phyloP scores from a whole-genome alignment of 2,888 invertebrate genomes.

The Neocrepidodera transversa region DNA sequence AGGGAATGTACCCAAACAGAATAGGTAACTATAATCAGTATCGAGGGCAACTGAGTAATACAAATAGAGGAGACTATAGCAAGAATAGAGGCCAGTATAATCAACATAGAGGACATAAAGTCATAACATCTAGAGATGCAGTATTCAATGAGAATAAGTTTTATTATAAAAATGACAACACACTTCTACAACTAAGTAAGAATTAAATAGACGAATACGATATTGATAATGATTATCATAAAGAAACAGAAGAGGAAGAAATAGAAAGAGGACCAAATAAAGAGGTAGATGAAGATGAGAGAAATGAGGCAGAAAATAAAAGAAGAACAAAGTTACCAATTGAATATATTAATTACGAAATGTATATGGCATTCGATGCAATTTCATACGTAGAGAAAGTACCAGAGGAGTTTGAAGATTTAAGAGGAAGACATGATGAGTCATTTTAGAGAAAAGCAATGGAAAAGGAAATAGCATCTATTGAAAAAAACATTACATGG shows the following conservation, averaged over 20 bases:
- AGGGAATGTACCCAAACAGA: too few relatives aligned
- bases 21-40: too few relatives aligned
- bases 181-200: constrained; percentile 4
- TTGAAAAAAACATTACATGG: constrained; percentile 40
- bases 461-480: constrained; percentile 36
- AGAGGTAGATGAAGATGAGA: constrained; percentile 10
- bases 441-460: constrained; percentile 34
- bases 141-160: constrained; percentile 31
- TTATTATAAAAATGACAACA: constrained; percentile 19
- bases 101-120: constrained; percentile 2
- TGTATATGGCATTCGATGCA: constrained; percentile 40
- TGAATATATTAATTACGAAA: constrained; percentile 35
- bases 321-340: constrained; percentile 24
- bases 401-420: constrained; percentile 29
- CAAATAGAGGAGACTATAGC: too few relatives aligned
- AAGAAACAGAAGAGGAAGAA: constrained; percentile 1
- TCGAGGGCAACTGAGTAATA: too few relatives aligned
- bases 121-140: constrained; percentile 33
- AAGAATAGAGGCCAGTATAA: too few relatives aligned
- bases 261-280: not conserved
- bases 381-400: constrained; percentile 33
- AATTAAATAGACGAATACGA: not conserved
- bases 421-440: constrained; percentile 32
- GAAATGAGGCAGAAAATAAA: constrained; percentile 16
- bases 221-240: not conserved